These are phyloP conservation scores for Antedon bifida DNA, from an alignment of 35 echinoderm and acorn worm genomes.

Conservation along the genomic window DNA sequence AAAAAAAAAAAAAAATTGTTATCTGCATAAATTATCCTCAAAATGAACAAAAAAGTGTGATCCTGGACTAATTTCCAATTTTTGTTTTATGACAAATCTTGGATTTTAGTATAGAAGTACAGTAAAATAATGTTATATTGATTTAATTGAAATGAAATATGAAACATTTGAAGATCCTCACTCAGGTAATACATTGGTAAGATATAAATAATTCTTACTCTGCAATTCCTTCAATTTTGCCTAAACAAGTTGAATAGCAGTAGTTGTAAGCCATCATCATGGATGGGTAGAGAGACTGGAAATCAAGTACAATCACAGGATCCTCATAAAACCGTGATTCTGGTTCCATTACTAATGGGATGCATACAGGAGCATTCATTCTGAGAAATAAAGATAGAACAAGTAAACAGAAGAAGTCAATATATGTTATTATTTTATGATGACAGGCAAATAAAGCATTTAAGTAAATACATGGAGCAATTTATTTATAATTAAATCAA, in stretches of 20 bases:
- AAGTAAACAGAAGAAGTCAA: not conserved
- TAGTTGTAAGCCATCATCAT: conserved; percentile 99
- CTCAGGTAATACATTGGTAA: not conserved
- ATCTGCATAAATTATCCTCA: too few species aligned
- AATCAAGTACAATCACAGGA: conserved; percentile 89
- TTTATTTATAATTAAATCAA: too few species aligned
- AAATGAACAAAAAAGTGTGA: too few species aligned
- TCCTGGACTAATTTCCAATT: too few species aligned
- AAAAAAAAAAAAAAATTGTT: not conserved
- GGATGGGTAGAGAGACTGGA: conserved; percentile 93
- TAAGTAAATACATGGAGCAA: too few species aligned
- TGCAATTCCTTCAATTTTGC: conserved; percentile 69
- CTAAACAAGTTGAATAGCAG: conserved; percentile 87
- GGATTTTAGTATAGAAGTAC: too few species aligned
- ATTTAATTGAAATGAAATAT: too few species aligned
- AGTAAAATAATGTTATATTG: too few species aligned
- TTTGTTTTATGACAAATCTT: too few species aligned
- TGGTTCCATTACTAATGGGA: conserved; percentile 78
- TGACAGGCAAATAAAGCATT: too few species aligned
- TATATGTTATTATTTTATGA: too few species aligned
- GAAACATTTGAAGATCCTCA: too few species aligned
- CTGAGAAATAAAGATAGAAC: not conserved
- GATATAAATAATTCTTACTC: conserved; percentile 37
- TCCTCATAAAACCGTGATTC: conserved; percentile 83
- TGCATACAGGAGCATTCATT: conserved; percentile 80